A percentile compares a stretch with the other conserved stretches of the same genome.
These are phyloP conservation scores for Hemichromis elongatus DNA, from an alignment of 2,113 vertebrate species.

Conservation along the genomic window DNA sequence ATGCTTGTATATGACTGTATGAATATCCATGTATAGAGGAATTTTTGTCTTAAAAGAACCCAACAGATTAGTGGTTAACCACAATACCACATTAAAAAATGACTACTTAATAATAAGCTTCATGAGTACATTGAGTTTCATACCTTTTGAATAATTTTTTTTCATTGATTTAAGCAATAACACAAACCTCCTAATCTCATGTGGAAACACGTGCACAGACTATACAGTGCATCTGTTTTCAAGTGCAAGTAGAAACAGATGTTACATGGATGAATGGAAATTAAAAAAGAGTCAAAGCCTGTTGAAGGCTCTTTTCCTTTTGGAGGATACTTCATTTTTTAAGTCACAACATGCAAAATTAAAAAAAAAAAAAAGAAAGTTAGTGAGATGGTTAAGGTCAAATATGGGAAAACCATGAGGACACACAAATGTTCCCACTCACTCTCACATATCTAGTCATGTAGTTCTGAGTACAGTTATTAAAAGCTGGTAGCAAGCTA, in stretches of 20 bases:
- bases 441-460: background rate
- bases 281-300: background rate
- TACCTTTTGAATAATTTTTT: background rate
- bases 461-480: background rate
- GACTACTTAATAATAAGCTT: background rate
- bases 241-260: background rate
- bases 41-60: background rate
- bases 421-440: background rate
- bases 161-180: background rate
- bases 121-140: background rate
- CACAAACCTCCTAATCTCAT: background rate
- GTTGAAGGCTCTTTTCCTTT: background rate
- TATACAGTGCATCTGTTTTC: background rate
- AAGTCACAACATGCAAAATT: background rate
- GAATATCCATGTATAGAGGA: background rate
- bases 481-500: background rate
- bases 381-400: too few species aligned
- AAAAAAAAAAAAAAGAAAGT: too few species aligned
- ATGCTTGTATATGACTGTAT: slow-evolving; percentile 26
- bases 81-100: background rate
- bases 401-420: background rate
- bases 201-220: background rate
- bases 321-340: background rate
- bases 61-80: background rate
- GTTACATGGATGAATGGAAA: background rate